phyloP scores from a whole-genome alignment of 2,113 vertebrate genomes.

The Hyaena hyaena region DNA sequence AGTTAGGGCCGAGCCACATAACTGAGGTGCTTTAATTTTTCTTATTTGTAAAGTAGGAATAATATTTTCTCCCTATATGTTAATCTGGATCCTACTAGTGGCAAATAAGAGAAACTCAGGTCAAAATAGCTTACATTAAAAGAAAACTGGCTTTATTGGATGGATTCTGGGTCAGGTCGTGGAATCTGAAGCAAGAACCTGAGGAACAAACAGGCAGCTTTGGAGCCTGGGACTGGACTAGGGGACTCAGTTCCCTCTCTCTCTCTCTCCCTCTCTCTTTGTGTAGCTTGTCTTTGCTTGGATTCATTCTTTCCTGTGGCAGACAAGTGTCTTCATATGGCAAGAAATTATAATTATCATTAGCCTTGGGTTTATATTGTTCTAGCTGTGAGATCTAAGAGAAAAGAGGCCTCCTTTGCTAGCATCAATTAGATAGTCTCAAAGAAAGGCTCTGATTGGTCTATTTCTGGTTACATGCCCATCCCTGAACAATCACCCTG shows the following conservation, averaged over 20 bases:
- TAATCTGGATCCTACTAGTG: slow-evolving; percentile 10
- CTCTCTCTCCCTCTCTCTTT: neutral
- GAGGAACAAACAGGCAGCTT: neutral
- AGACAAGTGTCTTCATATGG: neutral
- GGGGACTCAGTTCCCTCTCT: neutral
- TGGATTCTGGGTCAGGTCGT: neutral
- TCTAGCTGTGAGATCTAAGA: neutral
- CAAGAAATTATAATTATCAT: neutral
- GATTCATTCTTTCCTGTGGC: neutral
- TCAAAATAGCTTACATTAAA: slow-evolving; percentile 21
- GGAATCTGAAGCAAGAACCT: neutral
- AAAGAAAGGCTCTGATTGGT: neutral
- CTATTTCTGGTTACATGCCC: neutral
- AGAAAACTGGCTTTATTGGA: neutral
- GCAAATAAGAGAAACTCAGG: neutral
- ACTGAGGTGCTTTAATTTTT: slow-evolving; percentile 20
- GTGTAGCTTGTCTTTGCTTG: neutral
- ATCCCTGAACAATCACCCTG: neutral
- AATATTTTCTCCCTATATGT: neutral
- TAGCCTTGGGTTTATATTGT: neutral
- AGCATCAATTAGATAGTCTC: neutral
- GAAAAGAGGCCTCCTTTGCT: neutral
- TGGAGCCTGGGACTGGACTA: neutral
- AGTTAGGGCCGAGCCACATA: neutral
- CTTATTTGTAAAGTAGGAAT: slow-evolving; percentile 29